Evolutionary conservation across 64 coral and sea anemone genomes (phyloP).

Genomic region (Montipora cactus): DNA sequence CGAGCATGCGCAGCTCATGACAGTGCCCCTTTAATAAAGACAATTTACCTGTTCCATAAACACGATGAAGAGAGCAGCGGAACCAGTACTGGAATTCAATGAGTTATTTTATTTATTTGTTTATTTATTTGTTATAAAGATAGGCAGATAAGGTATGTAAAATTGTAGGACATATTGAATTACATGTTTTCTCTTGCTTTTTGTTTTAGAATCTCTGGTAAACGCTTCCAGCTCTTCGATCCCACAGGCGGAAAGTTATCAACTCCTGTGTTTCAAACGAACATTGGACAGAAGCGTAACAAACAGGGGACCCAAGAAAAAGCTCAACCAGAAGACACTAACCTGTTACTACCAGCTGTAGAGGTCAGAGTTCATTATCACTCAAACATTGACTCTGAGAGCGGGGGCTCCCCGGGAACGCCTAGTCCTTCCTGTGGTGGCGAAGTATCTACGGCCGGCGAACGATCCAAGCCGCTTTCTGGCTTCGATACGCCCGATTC

Average conservation of each 20-base stretch:
- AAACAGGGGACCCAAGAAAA: conserved; percentile 72
- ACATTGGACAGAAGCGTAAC: conserved; percentile 69
- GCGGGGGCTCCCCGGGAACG: background rate
- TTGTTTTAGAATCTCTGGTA: conserved; percentile 46
- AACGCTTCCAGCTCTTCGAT: conserved; percentile 65
- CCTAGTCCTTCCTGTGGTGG: background rate
- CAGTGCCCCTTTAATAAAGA: too few species aligned
- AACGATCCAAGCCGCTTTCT: background rate
- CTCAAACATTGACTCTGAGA: conserved; percentile 80
- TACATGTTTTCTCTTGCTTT: background rate
- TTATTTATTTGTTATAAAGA: too few species aligned
- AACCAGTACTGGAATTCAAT: too few species aligned
- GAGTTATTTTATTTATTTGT: too few species aligned
- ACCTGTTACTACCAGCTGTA: conserved; percentile 87
- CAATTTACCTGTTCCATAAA: too few species aligned
- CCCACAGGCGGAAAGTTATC: conserved; percentile 52
- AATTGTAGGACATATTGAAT: background rate
- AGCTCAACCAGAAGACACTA: conserved; percentile 74
- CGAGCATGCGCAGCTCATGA: too few species aligned
- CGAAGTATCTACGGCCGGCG: conserved; percentile 16
- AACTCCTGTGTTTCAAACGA: conserved; percentile 48
- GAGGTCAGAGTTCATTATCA: conserved; percentile 95
- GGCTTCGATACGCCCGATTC: conserved; percentile 1
- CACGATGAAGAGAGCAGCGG: too few species aligned
- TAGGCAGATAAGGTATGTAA: too few species aligned